phyloP scores from a whole-genome alignment of 2,888 invertebrate species.

The Leucophenga maculata region DNA sequence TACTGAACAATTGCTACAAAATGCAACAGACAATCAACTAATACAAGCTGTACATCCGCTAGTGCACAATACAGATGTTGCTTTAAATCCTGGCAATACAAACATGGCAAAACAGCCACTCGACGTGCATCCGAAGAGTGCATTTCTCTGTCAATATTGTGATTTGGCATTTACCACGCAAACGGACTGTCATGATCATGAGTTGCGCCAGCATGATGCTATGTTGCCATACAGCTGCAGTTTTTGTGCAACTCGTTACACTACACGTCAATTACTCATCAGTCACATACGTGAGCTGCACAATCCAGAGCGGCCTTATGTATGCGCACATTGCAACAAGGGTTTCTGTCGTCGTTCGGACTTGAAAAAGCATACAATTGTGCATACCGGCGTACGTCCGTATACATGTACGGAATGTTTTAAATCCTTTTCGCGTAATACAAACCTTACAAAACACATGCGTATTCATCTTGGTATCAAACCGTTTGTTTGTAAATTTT shows the following conservation, averaged over 20 bases:
- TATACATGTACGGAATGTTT: constrained; percentile 82
- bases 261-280: constrained; percentile 69
- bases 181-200: constrained; percentile 78
- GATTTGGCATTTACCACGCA: constrained; percentile 82
- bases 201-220: constrained; percentile 76
- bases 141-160: constrained; percentile 81
- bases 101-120: constrained; percentile 33
- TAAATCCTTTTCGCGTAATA: constrained; percentile 84
- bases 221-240: constrained; percentile 65
- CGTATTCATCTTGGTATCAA: constrained; percentile 81
- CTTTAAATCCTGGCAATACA: constrained; percentile 36
- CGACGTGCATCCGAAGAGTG: constrained; percentile 72
- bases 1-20: constrained; percentile 45
- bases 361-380: constrained; percentile 82
- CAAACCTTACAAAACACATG: constrained; percentile 83
- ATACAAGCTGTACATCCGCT: too few species aligned
- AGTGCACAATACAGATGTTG: background rate
- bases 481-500: constrained; percentile 81
- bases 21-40: constrained; percentile 2
- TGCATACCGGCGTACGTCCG: constrained; percentile 83
- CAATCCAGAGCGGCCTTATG: constrained; percentile 80
- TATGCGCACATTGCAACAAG: constrained; percentile 80
- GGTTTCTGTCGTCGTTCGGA: constrained; percentile 81
- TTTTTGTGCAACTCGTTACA: constrained; percentile 63
- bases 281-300: constrained; percentile 80